phyloP scores from a whole-genome alignment of 2,797 vertebrate species.

The Anguilla anguilla region DNA sequence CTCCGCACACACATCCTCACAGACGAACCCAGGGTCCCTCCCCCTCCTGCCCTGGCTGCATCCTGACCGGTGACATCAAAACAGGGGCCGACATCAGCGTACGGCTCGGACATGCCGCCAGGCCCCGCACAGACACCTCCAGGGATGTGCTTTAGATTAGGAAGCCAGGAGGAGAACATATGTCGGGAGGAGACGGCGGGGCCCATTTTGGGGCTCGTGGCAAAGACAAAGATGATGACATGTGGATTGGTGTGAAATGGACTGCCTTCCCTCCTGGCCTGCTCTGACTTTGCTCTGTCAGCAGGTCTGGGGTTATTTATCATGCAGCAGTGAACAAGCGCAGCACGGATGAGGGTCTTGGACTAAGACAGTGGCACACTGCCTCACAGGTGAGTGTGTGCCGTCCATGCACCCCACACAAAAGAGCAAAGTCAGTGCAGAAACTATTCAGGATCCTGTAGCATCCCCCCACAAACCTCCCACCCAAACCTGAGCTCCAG shows the following conservation, averaged over 20 bases:
- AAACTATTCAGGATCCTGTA: not conserved
- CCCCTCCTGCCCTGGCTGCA: not conserved
- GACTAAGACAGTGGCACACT: not conserved
- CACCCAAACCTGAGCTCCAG: not conserved
- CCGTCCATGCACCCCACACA: not conserved
- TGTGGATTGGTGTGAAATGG: not conserved
- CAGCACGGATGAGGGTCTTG: not conserved
- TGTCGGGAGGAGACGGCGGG: not conserved
- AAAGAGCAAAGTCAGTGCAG: not conserved
- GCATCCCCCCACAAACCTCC: not conserved
- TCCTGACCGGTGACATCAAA: not conserved
- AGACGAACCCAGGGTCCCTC: not conserved
- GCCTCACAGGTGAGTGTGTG: not conserved
- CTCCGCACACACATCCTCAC: not conserved
- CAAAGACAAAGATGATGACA: slow-evolving; percentile 15
- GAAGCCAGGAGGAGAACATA: not conserved
- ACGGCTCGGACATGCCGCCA: not conserved
- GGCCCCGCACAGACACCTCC: not conserved
- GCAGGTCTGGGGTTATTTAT: not conserved
- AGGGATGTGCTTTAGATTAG: slow-evolving; percentile 5
- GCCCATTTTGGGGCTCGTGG: not conserved
- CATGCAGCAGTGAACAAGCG: not conserved
- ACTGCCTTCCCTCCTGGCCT: not conserved
- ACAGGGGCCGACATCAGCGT: not conserved
- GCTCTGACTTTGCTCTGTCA: slow-evolving; percentile 13